Percentiles rank a stretch among this genome's conserved stretches.
phyloP scores from a whole-genome alignment of 37 sponge, comb jelly and placozoan genomes.

The Mnemiopsis leidyi region DNA sequence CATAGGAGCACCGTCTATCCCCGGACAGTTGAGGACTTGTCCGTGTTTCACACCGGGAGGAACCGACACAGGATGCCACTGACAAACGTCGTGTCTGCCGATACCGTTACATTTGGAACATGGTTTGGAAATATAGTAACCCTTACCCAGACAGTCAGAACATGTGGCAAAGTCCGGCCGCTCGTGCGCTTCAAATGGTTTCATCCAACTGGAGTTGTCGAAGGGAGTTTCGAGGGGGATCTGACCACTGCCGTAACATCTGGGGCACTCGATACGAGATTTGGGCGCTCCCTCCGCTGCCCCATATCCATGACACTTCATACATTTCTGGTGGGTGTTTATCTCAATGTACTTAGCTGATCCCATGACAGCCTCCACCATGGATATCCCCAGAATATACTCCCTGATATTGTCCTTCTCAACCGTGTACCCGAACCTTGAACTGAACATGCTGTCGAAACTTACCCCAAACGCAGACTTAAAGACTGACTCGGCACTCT shows the following conservation, averaged over 20 bases:
- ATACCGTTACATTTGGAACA: conserved; percentile 8
- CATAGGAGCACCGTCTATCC: conserved; percentile 55
- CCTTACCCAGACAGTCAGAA: conserved; percentile 24
- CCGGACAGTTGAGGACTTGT: conserved; percentile 56
- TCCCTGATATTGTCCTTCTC: conserved; percentile 37
- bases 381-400: conserved; percentile 49
- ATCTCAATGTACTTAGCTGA: conserved; percentile 63
- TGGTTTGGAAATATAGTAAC: not conserved
- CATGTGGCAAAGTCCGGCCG: conserved; percentile 4
- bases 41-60: conserved; percentile 57
- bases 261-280: not conserved
- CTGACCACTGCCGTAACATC: conserved; percentile 52
- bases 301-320: conserved; percentile 39
- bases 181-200: not conserved
- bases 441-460: conserved; percentile 37
- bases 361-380: conserved; percentile 53
- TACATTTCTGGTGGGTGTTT: conserved; percentile 47
- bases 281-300: conserved; percentile 16
- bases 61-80: conserved; percentile 64
- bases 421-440: conserved; percentile 43
- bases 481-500: conserved; percentile 35
- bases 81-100: not conserved
- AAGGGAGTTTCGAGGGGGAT: not conserved
- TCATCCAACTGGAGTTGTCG: not conserved
- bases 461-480: conserved; percentile 44